Base-by-base conservation (phyloP, 2,113 vertebrate genomes). In the Capreolus pygargus region DNA sequence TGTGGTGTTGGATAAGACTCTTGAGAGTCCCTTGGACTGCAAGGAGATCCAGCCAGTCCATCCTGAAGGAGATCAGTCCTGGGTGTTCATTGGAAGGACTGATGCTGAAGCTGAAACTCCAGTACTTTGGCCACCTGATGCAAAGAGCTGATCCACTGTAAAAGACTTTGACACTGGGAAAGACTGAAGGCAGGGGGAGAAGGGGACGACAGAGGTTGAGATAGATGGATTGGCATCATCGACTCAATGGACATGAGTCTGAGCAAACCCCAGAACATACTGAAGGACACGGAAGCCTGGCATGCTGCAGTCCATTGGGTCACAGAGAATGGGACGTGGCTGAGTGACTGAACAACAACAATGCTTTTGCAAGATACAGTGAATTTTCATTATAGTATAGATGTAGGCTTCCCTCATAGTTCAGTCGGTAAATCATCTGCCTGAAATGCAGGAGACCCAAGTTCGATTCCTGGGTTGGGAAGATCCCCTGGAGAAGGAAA, bases 221-320 rank as follows among this genome's bases (percentile, higher is more conserved):
- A 70, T 23, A 11, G 19, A 23, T 23, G 67, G n/a, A 70, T 11
- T 39, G 67, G n/a, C n/a, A 70, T 23, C 67, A 39, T n/a, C n/a
- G 36, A 70, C 67, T 70, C n/a, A 12, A 70, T 12, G 67, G 67
- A 70, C 67, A 70, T 39, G 67, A 70, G 19, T 70, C 39, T 70
- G n/a, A 70, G n/a, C 67, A 23, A 70, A 70, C 19, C n/a, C 19
- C 0, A 0, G 67, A 70, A 70, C 36, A 39, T 12, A 70, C 19
- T 6, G 9, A 36, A 36, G 19, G n/a, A 70, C 19, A 39, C 1
- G 10, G 19, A 70, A 70, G n/a, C n/a, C 19, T 70, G n/a, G 19
- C 2, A 0, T 39, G 19, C 67, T 70, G 67, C 67, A 70, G 9
- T 70, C 67, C n/a, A 70, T 23, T 19, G 67, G 10, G 67, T 70